A percentile compares a stretch with the other conserved stretches of the same genome.
Evolutionary conservation across 2,113 vertebrate genomes (phyloP).

Genomic region (Haplochromis vanheusdeni): DNA sequence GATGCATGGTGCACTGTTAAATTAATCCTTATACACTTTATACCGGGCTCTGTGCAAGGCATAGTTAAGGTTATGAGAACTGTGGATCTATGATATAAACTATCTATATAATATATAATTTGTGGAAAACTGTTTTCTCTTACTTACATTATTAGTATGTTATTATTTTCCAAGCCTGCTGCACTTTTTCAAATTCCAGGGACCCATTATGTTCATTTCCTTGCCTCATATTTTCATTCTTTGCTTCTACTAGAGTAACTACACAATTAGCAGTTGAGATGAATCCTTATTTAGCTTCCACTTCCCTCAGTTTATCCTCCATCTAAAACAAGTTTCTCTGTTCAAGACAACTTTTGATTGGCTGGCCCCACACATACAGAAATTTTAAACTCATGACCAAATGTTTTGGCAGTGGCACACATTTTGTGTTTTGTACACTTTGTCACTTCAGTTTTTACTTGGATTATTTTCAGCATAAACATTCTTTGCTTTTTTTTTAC

Average conservation of each 20-base stretch:
- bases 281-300: rapidly evolving
- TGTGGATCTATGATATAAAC: neutral
- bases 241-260: neutral
- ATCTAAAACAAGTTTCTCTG: neutral
- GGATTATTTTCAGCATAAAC: neutral
- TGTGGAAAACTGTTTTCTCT: neutral
- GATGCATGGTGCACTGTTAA: neutral
- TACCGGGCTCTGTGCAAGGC: rapidly evolving
- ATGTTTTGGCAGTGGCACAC: neutral
- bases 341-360: neutral
- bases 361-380: neutral
- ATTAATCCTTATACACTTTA: neutral
- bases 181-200: neutral
- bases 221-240: neutral
- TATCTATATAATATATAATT: neutral
- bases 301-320: neutral
- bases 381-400: neutral
- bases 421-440: neutral
- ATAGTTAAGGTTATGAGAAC: neutral
- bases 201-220: neutral
- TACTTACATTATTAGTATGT: neutral
- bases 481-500: neutral
- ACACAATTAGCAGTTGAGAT: neutral
- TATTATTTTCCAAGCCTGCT: neutral
- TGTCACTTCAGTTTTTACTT: neutral